Evolutionary conservation across 2,888 invertebrate species (phyloP), one percentile per base, ranked within the genome.

Genomic region (Papilio gigon): DNA sequence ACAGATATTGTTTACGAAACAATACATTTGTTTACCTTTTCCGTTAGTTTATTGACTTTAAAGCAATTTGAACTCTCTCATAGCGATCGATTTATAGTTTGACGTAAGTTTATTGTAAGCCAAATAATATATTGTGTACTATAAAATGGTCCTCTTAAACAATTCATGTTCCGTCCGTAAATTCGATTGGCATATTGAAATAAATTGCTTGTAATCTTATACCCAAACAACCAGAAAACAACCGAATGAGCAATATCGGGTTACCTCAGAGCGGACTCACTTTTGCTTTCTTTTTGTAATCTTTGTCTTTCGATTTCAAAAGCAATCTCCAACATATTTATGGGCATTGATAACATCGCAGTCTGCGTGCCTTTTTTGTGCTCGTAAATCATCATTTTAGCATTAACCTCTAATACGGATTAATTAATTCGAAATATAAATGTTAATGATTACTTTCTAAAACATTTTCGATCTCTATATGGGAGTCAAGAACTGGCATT

Each of bases 121-220:
- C 82, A 83, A 83, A 84, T 74, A 83, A 84, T 83, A 83, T 74
- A 81, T 76, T 72, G 75, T 75, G 73, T 75, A 77, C 79, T 80
- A 84, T 82, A 84, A 85, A 86, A 84, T 82, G 82, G 75, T 77
- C 80, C 79, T 73, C 80, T 83, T 83, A 80, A 83, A 84, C 81
- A 82, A 84, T 78, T 75, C 74, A 77, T 81, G 78, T 80, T 80
- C 82, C 67, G 83, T 88, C 83, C 85, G 83, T 88, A 87, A 88
- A 89, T 89, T 87, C 84, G 84, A 87, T 88, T 88, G 90, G 85
- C 85, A 86, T 88, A 89, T 86, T 88, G 85, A 87, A 90, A 90
- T 90, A 89, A 89, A 90, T 90, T 87, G 89, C 89, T 87, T 89
- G 91, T 91, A 91, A 91, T 91, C 88, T 87, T 89, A 92, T 90